phyloP scores from a whole-genome alignment of 2,888 invertebrate genomes.

The Theristus sp. region DNA sequence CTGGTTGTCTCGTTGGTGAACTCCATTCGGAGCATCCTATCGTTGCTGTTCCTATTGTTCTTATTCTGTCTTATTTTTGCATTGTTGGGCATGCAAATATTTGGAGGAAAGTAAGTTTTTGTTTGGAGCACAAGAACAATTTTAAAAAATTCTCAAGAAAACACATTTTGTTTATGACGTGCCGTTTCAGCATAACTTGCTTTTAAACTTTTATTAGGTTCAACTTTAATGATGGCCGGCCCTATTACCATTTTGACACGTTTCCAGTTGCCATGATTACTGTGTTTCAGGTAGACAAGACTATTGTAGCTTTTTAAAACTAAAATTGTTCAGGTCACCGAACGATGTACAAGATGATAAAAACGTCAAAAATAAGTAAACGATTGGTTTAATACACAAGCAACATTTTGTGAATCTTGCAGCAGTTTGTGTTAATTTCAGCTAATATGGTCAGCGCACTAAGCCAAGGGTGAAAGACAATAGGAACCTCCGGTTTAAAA shows the following conservation, averaged over 20 bases:
- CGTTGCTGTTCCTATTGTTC: constrained; percentile 79
- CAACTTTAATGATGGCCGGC: constrained; percentile 53
- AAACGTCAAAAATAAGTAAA: too few species aligned
- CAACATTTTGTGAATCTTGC: too few species aligned
- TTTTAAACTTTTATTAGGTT: constrained; percentile 27
- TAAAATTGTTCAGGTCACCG: background rate
- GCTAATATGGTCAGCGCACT: too few species aligned
- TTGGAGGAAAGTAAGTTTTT: constrained; percentile 94
- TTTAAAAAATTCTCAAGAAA: too few species aligned
- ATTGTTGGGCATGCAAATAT: constrained; percentile 95
- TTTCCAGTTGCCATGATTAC: constrained; percentile 97
- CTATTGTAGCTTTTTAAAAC: background rate
- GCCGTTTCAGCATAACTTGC: background rate
- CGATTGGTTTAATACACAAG: too few species aligned
- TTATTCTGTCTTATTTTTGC: constrained; percentile 99
- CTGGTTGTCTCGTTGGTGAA: constrained; percentile 90
- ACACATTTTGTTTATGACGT: background rate
- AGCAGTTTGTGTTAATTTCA: too few species aligned
- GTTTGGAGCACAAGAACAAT: too few species aligned
- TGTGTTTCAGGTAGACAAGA: constrained; percentile 63
- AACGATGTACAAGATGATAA: background rate
- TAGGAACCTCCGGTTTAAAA: too few species aligned
- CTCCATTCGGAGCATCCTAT: constrained; percentile 96
- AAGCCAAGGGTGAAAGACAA: too few species aligned
- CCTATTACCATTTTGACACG: constrained; percentile 95